Base-by-base conservation (phyloP, 2,797 vertebrate genomes). In the Champsocephalus gunnari region DNA sequence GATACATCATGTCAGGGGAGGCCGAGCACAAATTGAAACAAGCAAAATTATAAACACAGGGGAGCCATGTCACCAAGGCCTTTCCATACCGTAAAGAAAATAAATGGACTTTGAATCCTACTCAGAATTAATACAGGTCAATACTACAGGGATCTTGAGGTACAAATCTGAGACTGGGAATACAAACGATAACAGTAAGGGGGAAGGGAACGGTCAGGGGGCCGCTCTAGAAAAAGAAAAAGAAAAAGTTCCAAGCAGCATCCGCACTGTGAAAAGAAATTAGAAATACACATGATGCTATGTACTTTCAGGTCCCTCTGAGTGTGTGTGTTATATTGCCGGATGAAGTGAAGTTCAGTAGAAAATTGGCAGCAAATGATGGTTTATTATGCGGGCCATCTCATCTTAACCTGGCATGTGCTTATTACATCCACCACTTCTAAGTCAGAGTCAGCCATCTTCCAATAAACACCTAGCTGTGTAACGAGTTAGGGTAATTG, bases 11-110 rank as follows among this genome's bases (percentile, higher is more conserved):
- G 89, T 93, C 91, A 87, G 86, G 80, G 86, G 92, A 91, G 86
- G 90, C 92, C 63, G 77, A 90, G 90, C 85, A 88, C 93, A 95
- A 92, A 94, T 91, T 93, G 90, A 95, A 93, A 93, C 89, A 91
- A 89, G 90, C 91, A 87, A 88, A 94, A 94, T 92, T 93, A 90
- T 93, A 94, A 95, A 94, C 93, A 94, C 89, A 81, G 86, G 90
- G 92, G 92, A 93, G 84, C 82, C 71, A 71, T 91, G 93, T 93
- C 91, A 91, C 88, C 88, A 83, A 90, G 89, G 89, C 84, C 88
- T 88, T 86, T 87, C 87, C 82, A 77, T 89, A 85, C 80, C 11
- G 70, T 87, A 89, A 93, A 91, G 88, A 86, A 92, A 93, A 94
- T 90, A 92, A 92, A 94, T 91, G 83, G 87, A 88, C 80, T 89